Base-by-base conservation (phyloP, 1,140 invertebrate species). In the Chymomyza costata region DNA sequence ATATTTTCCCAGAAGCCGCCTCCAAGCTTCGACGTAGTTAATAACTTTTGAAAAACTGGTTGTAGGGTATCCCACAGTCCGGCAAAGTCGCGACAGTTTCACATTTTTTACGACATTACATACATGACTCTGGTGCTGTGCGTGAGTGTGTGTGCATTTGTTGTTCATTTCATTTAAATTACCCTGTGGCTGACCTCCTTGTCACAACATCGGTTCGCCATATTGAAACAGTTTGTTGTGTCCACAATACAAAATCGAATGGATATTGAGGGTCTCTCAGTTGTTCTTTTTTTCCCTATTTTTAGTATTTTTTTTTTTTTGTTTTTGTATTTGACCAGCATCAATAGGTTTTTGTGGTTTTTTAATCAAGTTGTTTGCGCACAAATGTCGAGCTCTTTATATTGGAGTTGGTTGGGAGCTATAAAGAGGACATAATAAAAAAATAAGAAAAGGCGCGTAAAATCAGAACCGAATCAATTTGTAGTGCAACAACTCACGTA, bases 141-240 rank as follows among this genome's bases (percentile, higher is more conserved):
- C 16, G 52, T 44, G 31, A 47, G 56, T 54, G 43, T 40, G 48
- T 64, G 49, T 76, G 64, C 64, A 80, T 80, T 78, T 80, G 73
- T 68, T 80, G 73, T 80, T 80, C 73, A 80, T 80, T 80, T 80
- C 73, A 80, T 80, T 80, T 80, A 80, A 80, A 80, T 80, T 80
- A 80, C 73, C 73, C 74, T 80, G 73, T 58, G 73, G 71, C 73
- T 70, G 71, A 78, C 71, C 73, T 67, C 59, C 64, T 53, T 80
- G 73, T 65, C 55, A 56, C 73, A 73, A 61, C 59, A 68, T 68
- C 59, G 58, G 43, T 80, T 59, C 64, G 52, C 51, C 73, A 80
- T 80, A 80, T 80, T 71, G 73, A 64, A 61, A 80, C 71, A 54
- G 52, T 78, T 70, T 52, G 50, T 39, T 47, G 58, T 28, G 10